phyloP scores from a whole-genome alignment of 1,140 invertebrate species.

The Hypsibius dujardini region DNA sequence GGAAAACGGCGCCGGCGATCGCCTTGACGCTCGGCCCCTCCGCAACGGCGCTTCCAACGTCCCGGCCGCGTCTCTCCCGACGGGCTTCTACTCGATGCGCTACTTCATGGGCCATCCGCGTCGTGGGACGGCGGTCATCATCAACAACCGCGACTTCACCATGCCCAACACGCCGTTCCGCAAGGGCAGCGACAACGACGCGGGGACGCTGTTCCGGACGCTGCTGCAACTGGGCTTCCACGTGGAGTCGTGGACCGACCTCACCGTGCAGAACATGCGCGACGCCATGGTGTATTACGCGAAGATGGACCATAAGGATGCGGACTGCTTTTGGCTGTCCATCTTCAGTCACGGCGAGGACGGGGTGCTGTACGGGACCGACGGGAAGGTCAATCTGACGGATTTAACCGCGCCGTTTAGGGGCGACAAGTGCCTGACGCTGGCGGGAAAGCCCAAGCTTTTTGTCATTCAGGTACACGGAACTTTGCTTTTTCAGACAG shows the following conservation, averaged over 20 bases:
- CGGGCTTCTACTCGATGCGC: not conserved
- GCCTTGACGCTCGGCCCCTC: not conserved
- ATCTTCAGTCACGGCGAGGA: slow-evolving; percentile 76
- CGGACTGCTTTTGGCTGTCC: slow-evolving; percentile 57
- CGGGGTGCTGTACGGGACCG: slow-evolving; percentile 56
- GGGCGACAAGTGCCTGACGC: slow-evolving; percentile 57
- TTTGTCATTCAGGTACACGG: slow-evolving; percentile 59
- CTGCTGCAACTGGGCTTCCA: slow-evolving; percentile 33
- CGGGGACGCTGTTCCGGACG: slow-evolving; percentile 27
- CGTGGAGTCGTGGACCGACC: slow-evolving; percentile 37
- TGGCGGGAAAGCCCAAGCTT: slow-evolving; percentile 82
- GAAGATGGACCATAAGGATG: slow-evolving; percentile 47
- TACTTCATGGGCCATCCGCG: not conserved
- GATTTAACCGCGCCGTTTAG: slow-evolving; percentile 65
- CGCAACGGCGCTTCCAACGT: not conserved
- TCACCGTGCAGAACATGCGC: slow-evolving; percentile 44
- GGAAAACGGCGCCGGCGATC: not conserved
- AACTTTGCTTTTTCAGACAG: too few relatives aligned
- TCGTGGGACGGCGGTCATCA: not conserved
- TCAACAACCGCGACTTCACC: slow-evolving; percentile 13
- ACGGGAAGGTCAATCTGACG: slow-evolving; percentile 36
- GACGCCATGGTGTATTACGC: slow-evolving; percentile 26
- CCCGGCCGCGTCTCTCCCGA: not conserved
- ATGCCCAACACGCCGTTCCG: slow-evolving; percentile 10
- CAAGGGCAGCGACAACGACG: slow-evolving; percentile 34